phyloP scores from a whole-genome alignment of 1,140 invertebrate genomes.

The Lordiphosa stackelbergi region DNA sequence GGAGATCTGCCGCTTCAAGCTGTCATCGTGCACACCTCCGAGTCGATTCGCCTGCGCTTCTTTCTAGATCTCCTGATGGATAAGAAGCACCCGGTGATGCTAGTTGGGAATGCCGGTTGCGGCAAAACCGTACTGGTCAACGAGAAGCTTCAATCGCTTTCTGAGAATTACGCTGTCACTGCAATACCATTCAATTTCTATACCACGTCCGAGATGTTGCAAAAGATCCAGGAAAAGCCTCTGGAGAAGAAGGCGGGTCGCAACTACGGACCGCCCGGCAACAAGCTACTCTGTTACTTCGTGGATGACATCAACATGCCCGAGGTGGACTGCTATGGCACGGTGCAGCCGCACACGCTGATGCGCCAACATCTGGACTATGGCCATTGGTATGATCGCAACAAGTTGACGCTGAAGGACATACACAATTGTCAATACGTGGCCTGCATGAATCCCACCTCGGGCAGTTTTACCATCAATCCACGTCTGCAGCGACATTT shows the following conservation, averaged over 20 bases:
- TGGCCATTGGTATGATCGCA: slow-evolving; percentile 95
- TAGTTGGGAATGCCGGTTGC: slow-evolving; percentile 93
- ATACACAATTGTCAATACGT: slow-evolving; percentile 98
- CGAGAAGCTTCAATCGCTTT: slow-evolving; percentile 88
- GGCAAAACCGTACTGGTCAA: slow-evolving; percentile 93
- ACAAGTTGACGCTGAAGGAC: slow-evolving; percentile 93
- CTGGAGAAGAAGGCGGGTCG: slow-evolving; percentile 97
- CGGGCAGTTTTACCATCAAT: slow-evolving; percentile 97
- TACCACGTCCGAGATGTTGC: slow-evolving; percentile 96
- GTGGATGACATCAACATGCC: slow-evolving; percentile 99
- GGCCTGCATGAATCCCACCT: slow-evolving; percentile 98
- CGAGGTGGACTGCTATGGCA: slow-evolving; percentile 95
- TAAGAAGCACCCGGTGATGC: slow-evolving; percentile 93
- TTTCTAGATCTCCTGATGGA: slow-evolving; percentile 94
- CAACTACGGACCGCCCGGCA: slow-evolving; percentile 96
- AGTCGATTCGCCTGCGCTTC: slow-evolving; percentile 92
- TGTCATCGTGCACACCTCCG: slow-evolving; percentile 93
- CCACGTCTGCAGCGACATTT: slow-evolving; percentile 95
- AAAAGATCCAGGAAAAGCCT: slow-evolving; percentile 96
- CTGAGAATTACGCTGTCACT: slow-evolving; percentile 91
- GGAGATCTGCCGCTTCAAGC: slow-evolving; percentile 94
- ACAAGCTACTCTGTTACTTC: slow-evolving; percentile 96
- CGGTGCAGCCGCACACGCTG: slow-evolving; percentile 96
- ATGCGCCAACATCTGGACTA: slow-evolving; percentile 97
- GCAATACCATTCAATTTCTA: slow-evolving; percentile 98